Evolutionary conservation across 2,113 vertebrate genomes (phyloP).

Genomic region (Polyodon spathula): DNA sequence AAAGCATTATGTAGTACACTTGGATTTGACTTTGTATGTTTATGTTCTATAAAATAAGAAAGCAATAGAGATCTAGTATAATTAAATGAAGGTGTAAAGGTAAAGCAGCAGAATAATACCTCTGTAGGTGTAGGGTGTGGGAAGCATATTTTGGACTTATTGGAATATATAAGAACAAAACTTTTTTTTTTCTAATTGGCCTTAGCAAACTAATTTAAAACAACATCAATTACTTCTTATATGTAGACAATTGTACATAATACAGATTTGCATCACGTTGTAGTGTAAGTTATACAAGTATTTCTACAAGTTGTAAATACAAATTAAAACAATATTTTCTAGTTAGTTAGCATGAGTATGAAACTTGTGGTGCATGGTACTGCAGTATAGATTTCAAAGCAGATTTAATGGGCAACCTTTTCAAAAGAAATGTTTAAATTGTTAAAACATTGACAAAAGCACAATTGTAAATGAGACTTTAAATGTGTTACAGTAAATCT

Average conservation of each 20-base stretch:
- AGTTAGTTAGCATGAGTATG: neutral
- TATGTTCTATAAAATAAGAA: too few relatives aligned
- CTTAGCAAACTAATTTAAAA: neutral
- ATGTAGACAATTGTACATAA: neutral
- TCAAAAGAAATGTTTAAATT: slow-evolving; percentile 20
- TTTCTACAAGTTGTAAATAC: neutral
- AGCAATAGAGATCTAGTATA: too few relatives aligned
- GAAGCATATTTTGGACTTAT: too few relatives aligned
- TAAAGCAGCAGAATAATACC: too few relatives aligned
- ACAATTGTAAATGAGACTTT: slow-evolving; percentile 31
- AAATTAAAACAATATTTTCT: neutral
- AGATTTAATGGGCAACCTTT: slow-evolving; percentile 15
- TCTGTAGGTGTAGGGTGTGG: too few relatives aligned
- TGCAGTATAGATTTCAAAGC: slow-evolving; percentile 1
- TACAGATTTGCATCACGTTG: neutral
- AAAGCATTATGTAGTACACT: too few relatives aligned
- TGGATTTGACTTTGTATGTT: too few relatives aligned
- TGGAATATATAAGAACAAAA: too few relatives aligned
- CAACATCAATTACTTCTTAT: neutral
- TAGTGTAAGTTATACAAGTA: neutral
- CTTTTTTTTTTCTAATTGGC: neutral
- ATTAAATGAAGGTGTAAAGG: too few relatives aligned
- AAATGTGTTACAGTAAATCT: neutral
- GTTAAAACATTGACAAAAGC: slow-evolving; percentile 50
- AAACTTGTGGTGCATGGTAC: slow-evolving; percentile 1